Evolutionary conservation across 2,888 invertebrate genomes (phyloP).

Genomic region (Pandemis corylana): DNA sequence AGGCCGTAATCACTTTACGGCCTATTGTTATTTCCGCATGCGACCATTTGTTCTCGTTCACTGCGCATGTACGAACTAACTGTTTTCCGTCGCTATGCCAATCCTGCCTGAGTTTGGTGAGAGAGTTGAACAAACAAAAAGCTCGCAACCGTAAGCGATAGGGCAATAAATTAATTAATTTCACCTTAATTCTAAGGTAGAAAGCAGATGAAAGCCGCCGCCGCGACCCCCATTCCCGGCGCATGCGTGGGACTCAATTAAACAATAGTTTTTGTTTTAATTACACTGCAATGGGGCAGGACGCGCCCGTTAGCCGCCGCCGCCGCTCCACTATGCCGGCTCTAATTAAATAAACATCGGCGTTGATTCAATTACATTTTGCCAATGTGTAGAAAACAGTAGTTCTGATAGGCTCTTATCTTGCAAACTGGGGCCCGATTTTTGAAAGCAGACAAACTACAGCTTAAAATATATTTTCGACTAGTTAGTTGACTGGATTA

Average conservation of each 20-base stretch:
- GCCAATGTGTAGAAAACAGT: slow-evolving; percentile 15
- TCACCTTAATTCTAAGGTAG: slow-evolving; percentile 39
- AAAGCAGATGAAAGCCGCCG: slow-evolving; percentile 39
- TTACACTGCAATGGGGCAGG: slow-evolving; percentile 58
- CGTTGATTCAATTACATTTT: slow-evolving; percentile 27
- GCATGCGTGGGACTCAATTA: slow-evolving; percentile 45
- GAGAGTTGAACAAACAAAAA: slow-evolving; percentile 33
- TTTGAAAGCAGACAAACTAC: too few species aligned
- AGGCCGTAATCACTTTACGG: slow-evolving; percentile 6
- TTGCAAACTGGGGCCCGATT: too few species aligned
- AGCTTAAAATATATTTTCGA: too few species aligned
- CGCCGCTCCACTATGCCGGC: slow-evolving; percentile 36
- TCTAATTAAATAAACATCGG: slow-evolving; percentile 37
- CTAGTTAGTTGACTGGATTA: too few species aligned
- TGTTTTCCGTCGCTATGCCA: slow-evolving; percentile 11
- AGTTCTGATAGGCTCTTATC: neutral
- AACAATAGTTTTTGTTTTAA: slow-evolving; percentile 59
- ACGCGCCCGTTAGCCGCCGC: slow-evolving; percentile 52
- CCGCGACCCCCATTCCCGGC: slow-evolving; percentile 9
- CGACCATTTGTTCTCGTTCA: neutral
- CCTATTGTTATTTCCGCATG: slow-evolving; percentile 26
- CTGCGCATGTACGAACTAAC: slow-evolving; percentile 1
- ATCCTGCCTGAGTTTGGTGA: slow-evolving; percentile 22
- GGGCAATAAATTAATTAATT: slow-evolving; percentile 40
- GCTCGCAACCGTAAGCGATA: slow-evolving; percentile 36